These are phyloP conservation scores for Epizoanthus ramosus DNA, from an alignment of 92 coral and sea anemone genomes.

Conservation along the genomic window DNA sequence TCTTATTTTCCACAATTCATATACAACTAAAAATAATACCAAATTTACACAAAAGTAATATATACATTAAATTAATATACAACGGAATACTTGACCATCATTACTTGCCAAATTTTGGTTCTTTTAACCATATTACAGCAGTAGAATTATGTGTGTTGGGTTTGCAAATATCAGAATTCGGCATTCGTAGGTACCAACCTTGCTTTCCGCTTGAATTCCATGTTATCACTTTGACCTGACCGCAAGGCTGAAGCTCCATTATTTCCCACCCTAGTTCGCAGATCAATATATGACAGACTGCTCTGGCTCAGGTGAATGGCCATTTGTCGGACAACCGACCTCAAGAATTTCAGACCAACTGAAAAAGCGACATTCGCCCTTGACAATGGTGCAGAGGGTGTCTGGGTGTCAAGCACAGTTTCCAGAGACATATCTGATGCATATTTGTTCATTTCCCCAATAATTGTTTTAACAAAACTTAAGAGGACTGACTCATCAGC, in stretches of 20 bases:
- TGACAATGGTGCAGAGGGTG: conserved; percentile 31
- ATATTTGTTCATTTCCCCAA: conserved; percentile 81
- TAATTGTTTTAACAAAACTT: conserved; percentile 75
- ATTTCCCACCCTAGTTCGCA: conserved; percentile 75
- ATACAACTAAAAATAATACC: no score
- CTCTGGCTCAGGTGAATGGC: conserved; percentile 83
- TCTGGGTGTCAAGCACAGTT: conserved; percentile 40
- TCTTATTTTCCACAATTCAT: no score
- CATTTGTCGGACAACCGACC: conserved; percentile 89
- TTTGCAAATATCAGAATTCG: background rate
- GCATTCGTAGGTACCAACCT: conserved; percentile 46
- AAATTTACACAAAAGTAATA: no score
- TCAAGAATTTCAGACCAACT: conserved; percentile 78
- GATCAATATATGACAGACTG: conserved; percentile 82
- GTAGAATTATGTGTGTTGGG: background rate
- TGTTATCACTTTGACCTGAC: conserved; percentile 63
- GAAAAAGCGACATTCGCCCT: conserved; percentile 62
- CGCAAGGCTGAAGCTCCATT: conserved; percentile 52
- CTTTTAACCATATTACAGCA: no score
- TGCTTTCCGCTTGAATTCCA: conserved; percentile 75
- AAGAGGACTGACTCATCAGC: conserved; percentile 74
- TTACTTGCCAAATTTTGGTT: no score
- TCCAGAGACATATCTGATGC: conserved; percentile 60
- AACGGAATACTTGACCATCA: no score
- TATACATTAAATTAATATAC: no score